These are phyloP conservation scores for Aphrophora alni DNA, from an alignment of 2,888 invertebrate species.

Conservation along the genomic window DNA sequence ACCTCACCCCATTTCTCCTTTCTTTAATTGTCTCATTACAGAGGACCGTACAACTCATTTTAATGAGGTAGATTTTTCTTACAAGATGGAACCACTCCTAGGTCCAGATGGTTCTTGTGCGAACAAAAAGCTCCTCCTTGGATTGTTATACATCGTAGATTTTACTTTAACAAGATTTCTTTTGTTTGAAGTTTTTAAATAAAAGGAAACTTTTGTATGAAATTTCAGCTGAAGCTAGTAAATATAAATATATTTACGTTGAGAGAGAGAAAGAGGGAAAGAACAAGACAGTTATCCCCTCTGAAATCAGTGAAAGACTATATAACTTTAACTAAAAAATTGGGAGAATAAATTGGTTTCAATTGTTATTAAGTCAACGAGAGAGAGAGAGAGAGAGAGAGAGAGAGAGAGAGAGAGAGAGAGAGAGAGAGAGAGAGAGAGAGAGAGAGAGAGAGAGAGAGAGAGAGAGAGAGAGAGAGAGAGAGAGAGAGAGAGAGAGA, in stretches of 20 bases:
- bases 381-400: neutral
- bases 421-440: neutral
- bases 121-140: neutral
- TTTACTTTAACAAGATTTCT: neutral
- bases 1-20: neutral
- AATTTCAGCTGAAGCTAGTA: neutral
- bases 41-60: neutral
- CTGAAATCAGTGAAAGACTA: no score
- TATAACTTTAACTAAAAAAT: no score
- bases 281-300: no score
- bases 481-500: neutral
- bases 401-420: neutral
- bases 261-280: no score
- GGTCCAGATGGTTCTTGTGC: neutral
- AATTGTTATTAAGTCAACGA: no score
- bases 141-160: neutral
- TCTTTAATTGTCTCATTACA: conserved; percentile 2
- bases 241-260: neutral
- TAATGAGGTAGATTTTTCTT: conserved; percentile 9
- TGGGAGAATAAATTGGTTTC: no score
- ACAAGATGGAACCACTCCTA: neutral
- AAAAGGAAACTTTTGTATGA: neutral
- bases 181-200: neutral
- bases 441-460: neutral
- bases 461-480: neutral